Base-by-base conservation (phyloP, 2,113 vertebrate species). In the Cyphomyrus plagiostoma region DNA sequence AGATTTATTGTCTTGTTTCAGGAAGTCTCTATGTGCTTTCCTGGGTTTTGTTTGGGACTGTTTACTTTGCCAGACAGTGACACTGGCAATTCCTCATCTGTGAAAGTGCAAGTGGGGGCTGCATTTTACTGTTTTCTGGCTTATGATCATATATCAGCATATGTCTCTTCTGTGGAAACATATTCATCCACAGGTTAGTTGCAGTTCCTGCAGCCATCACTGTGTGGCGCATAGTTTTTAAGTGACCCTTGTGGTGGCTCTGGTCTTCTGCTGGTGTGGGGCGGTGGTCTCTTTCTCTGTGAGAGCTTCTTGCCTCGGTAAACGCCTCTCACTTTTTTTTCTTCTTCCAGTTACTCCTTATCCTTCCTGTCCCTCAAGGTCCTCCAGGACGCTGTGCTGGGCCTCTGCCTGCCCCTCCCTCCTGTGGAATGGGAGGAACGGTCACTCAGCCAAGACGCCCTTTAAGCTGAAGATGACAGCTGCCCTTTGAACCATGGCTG, bases 311-410 rank as follows among this genome's bases (percentile, higher is more conserved):
- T 52, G 26, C 26, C 58, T 88, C n/a, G 23, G 89, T 82, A 30
- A 88, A 46, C 17, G 77, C 45, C 39, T 49, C 17, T 74, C 56
- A 3, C 58, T 52, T 90, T 48, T 91, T 91, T 89, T 52, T 80
- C 35, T 77, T 90, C 39, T 90, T 90, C 90, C 52, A 70, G 90
- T 90, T 92, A 92, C 92, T 90, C 91, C 92, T 92, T 66, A 45
- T 92, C 93, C 91, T 94, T 93, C 89, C 93, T 93, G 92, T 23
- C 89, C 48, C 84, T 30, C 26, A 42, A 90, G 49, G 7, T 46
- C 87, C 90, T 90, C 83, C 80, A 91, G 90, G 89, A 91, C 48
- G 90, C 74, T 83, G 39, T 49, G 80, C 88, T 26, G 77, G 90
- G 88, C 90, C 87, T 90, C 92, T 89, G 85, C 86, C 8, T 89